phyloP scores from a whole-genome alignment of 2,888 invertebrate genomes.

The Yponomeuta malinellus region DNA sequence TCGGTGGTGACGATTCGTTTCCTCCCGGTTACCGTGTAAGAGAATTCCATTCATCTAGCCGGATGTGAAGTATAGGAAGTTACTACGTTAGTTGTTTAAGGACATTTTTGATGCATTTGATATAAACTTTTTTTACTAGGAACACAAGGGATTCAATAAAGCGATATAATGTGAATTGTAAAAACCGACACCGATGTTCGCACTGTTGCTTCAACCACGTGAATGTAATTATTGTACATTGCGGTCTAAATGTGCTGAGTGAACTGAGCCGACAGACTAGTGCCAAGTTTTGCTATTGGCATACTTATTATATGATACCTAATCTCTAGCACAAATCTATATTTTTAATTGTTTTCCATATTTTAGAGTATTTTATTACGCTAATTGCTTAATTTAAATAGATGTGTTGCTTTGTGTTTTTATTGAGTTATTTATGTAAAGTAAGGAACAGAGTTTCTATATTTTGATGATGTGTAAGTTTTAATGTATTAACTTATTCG shows the following conservation, averaged over 20 bases:
- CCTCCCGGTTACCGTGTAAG: constrained; percentile 24
- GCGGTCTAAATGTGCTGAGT: constrained; percentile 73
- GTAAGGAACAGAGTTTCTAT: constrained; percentile 70
- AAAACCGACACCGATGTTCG: constrained; percentile 66
- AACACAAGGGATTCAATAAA: constrained; percentile 61
- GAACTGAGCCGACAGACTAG: constrained; percentile 68
- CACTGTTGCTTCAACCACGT: constrained; percentile 69
- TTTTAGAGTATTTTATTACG: constrained; percentile 65
- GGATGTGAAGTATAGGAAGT: constrained; percentile 58
- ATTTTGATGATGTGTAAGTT: constrained; percentile 66
- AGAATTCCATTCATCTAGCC: constrained; percentile 64
- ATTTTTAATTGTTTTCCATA: constrained; percentile 60
- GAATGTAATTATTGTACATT: constrained; percentile 75
- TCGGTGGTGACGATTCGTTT: background rate
- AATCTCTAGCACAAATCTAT: constrained; percentile 50
- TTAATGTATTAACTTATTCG: constrained; percentile 62
- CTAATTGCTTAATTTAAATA: constrained; percentile 54
- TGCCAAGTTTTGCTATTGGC: constrained; percentile 75
- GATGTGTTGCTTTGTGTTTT: constrained; percentile 73
- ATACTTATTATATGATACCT: constrained; percentile 36
- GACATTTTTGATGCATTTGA: constrained; percentile 76
- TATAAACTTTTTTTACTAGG: constrained; percentile 76
- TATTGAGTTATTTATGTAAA: constrained; percentile 66
- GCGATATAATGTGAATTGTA: constrained; percentile 60
- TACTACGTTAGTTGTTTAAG: constrained; percentile 74